A percentile compares a stretch with the other conserved stretches of the same genome.
phyloP scores from a whole-genome alignment of 1,140 invertebrate genomes.

The Drosophila tsacasi region DNA sequence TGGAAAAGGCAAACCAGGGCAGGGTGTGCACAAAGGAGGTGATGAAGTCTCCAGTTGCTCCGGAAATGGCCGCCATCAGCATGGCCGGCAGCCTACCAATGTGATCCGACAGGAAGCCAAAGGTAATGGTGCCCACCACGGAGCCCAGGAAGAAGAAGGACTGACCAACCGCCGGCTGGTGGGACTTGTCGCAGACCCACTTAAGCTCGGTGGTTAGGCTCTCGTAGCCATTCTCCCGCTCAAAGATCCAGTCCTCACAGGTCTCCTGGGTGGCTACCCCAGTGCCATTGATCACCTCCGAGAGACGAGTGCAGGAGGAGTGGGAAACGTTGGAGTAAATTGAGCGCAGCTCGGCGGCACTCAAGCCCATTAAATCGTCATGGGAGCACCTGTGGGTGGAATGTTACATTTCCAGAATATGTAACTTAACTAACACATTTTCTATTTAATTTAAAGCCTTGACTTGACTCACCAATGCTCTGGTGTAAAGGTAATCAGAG shows the following conservation, averaged over 20 bases:
- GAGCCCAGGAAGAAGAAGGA: conserved; percentile 88
- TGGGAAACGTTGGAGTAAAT: conserved; percentile 60
- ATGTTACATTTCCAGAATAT: neutral
- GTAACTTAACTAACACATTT: neutral
- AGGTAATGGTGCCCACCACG: conserved; percentile 86
- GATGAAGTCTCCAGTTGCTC: conserved; percentile 86
- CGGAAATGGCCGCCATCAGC: conserved; percentile 86
- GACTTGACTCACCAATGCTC: conserved; percentile 82
- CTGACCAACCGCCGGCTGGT: conserved; percentile 87
- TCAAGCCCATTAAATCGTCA: conserved; percentile 55
- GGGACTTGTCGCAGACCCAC: conserved; percentile 87
- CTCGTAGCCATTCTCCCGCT: conserved; percentile 85
- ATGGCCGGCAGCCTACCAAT: conserved; percentile 87
- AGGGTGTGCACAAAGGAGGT: conserved; percentile 86
- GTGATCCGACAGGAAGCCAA: conserved; percentile 87
- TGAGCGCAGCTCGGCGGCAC: conserved; percentile 52
- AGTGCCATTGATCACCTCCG: conserved; percentile 53
- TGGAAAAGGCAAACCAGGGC: conserved; percentile 85
- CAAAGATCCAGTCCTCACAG: conserved; percentile 85
- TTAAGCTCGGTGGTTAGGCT: conserved; percentile 87
- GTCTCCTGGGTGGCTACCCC: conserved; percentile 53
- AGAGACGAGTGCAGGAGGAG: conserved; percentile 64
- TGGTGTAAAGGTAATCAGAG: conserved; percentile 86
- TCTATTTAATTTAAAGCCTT: neutral
- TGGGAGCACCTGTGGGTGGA: conserved; percentile 57